Evolutionary conservation across 2,888 invertebrate genomes (phyloP).

Genomic region (Agrotis puta): DNA sequence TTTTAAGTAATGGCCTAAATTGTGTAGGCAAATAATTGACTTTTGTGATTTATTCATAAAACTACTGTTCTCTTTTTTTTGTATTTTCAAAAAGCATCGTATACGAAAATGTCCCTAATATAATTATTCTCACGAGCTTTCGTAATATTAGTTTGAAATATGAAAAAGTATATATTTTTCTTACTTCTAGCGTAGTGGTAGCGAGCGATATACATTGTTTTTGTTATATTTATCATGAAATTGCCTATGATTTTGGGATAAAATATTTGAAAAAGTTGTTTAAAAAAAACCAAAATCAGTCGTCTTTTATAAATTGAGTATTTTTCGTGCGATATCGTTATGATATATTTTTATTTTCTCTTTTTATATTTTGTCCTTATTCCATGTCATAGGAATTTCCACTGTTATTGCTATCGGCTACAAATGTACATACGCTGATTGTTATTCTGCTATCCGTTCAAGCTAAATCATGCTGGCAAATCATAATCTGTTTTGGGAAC

Average conservation of each 20-base stretch:
- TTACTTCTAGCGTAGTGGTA: slow-evolving; percentile 86
- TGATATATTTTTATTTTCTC: neutral
- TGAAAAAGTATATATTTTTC: slow-evolving; percentile 86
- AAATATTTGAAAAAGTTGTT: neutral
- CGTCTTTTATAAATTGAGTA: too few relatives aligned
- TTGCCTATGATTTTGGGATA: slow-evolving; percentile 57
- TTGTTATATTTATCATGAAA: slow-evolving; percentile 68
- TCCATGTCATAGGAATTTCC: slow-evolving; percentile 70
- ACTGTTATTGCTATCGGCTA: slow-evolving; percentile 72
- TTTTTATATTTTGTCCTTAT: slow-evolving; percentile 50
- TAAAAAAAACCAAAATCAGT: too few relatives aligned
- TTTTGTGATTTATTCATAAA: neutral
- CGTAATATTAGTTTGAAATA: slow-evolving; percentile 83
- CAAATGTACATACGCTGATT: slow-evolving; percentile 64
- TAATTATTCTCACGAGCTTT: slow-evolving; percentile 88
- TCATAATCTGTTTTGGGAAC: slow-evolving; percentile 86
- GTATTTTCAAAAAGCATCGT: slow-evolving; percentile 39
- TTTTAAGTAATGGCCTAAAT: neutral
- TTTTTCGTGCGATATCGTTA: too few relatives aligned
- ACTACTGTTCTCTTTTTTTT: neutral
- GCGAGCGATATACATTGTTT: slow-evolving; percentile 73
- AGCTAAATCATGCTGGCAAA: slow-evolving; percentile 73
- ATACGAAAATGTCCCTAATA: slow-evolving; percentile 64
- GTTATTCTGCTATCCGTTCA: slow-evolving; percentile 56
- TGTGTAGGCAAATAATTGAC: neutral